Evolutionary conservation across 2,113 vertebrate species (phyloP).

Genomic region (Platanista minor): DNA sequence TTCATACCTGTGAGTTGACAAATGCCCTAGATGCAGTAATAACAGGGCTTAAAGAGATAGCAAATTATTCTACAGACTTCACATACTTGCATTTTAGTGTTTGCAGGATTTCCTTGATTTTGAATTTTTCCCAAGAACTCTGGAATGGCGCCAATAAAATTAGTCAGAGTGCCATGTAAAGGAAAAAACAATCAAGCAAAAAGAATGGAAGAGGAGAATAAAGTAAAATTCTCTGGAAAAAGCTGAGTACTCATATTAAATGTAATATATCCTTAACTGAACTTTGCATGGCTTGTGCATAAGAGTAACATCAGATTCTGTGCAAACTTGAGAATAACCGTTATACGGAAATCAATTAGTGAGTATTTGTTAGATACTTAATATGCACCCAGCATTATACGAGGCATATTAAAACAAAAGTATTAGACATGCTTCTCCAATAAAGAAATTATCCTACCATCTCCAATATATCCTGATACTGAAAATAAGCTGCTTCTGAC

Average conservation of each 20-base stretch:
- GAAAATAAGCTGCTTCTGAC: background rate
- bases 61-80: background rate
- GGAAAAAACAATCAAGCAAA: background rate
- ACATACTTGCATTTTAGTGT: conserved; percentile 27
- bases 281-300: background rate
- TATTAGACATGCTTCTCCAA: background rate
- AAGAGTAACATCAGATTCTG: background rate
- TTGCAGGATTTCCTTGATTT: conserved; percentile 15
- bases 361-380: background rate
- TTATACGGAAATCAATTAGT: background rate
- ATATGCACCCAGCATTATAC: background rate
- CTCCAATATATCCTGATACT: background rate
- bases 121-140: background rate
- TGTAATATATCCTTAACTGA: background rate
- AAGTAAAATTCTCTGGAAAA: background rate
- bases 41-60: background rate
- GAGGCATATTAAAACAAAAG: background rate
- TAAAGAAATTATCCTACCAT: background rate
- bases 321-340: background rate
- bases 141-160: background rate
- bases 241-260: background rate
- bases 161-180: background rate
- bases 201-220: background rate
- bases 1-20: background rate
- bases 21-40: background rate